Conservation (phyloP, 2,113 vertebrate species). For the Myxocyprinus asiaticus region DNA sequence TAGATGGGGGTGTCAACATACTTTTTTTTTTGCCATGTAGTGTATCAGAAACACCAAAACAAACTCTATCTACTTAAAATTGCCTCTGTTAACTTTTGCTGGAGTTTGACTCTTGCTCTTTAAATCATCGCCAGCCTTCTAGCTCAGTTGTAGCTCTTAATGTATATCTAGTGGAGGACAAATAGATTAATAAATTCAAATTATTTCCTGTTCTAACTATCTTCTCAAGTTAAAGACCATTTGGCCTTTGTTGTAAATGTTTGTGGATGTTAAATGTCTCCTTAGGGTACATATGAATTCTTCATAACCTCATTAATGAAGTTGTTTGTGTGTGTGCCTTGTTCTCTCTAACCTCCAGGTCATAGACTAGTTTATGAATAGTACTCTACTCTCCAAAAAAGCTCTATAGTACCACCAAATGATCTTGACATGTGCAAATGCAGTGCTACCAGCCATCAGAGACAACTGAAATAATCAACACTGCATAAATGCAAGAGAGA, state of each 20-base stretch:
- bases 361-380: conserved; percentile 17
- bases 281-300: conserved; percentile 14
- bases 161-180: background rate
- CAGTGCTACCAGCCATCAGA: conserved; percentile 13
- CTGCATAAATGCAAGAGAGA: conserved; percentile 3
- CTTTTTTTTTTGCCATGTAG: no score
- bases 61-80: no score
- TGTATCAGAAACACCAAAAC: no score
- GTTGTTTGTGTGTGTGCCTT: background rate
- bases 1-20: no score
- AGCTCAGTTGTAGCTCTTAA: background rate
- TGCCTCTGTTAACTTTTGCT: background rate
- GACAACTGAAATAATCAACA: conserved; percentile 24
- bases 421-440: conserved; percentile 25
- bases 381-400: background rate
- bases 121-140: background rate
- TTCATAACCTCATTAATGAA: conserved; percentile 1
- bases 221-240: background rate
- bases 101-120: no score
- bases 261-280: conserved; percentile 20
- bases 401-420: conserved; percentile 16
- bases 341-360: conserved; percentile 1
- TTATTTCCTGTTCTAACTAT: conserved; percentile 1
- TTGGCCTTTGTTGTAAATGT: background rate
- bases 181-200: background rate